Evolutionary conservation across 2,888 invertebrate species (phyloP), one percentile per base, ranked within the genome.

Genomic region (Idaea dimidiata): DNA sequence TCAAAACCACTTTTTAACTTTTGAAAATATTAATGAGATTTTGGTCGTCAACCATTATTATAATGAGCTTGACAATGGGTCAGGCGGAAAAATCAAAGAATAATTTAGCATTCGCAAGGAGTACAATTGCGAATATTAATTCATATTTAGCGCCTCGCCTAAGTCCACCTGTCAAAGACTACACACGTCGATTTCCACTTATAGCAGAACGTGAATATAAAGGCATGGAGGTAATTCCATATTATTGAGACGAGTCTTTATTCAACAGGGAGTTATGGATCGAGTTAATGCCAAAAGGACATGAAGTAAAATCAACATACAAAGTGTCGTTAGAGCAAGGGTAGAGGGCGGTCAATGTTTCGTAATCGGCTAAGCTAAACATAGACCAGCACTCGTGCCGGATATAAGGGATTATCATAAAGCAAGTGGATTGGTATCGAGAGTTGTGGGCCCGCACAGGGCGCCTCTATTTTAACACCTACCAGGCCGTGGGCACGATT

Each of bases 381-480:
- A 86, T 88, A 89, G 82, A 77, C 73, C 73, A 71, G 74, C 78
- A 80, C 81, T 84, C 79, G 80, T 83, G 84, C 89, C 90, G 91
- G 91, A 91, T 91, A 91, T 91, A 85, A 86, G 85, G 90, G 91
- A 91, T 92, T 91, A 91, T 90, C 88, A 91, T 91, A 91, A 91
- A 91, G 82, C 84, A 88, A 89, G 89, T 89, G 87, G 85, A 85
- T 84, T 87, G 82, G 84, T 84, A 84, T 86, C 82, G 84, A 80
- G 80, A 82, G 78, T 77, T 79, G 78, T 75, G 74, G 79, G 88
- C 82, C 89, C 90, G 87, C 90, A 89, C 91, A 91, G 80, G 84
- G 83, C 87, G 91, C 79, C 88, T 85, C 90, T 90, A 91, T 91
- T 90, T 91, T 90, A 90, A 91, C 90, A 91, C 89, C 88, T 89